These are phyloP conservation scores for Pseudoips prasinana DNA, from an alignment of 2,888 invertebrate genomes.

Conservation along the genomic window DNA sequence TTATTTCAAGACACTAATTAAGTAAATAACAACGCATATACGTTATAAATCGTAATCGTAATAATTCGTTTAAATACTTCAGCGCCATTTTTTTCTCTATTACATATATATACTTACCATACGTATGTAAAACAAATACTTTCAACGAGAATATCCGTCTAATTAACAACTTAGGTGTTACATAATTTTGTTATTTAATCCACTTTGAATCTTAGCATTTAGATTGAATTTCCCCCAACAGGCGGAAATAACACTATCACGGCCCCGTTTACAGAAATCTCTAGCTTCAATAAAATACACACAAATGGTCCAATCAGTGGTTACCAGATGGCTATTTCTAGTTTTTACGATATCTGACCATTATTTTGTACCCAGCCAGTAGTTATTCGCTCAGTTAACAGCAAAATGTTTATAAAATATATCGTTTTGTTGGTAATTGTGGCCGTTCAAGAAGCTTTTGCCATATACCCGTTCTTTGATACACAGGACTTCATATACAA, in stretches of 20 bases:
- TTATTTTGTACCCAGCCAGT: conserved; percentile 38
- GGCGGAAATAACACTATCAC: not conserved
- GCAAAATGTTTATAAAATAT: conserved; percentile 58
- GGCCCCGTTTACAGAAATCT: conserved; percentile 5
- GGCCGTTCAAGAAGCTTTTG: conserved; percentile 26
- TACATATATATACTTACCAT: too few relatives aligned
- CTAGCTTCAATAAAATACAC: conserved; percentile 24
- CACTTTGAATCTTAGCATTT: too few relatives aligned
- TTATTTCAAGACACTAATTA: too few relatives aligned
- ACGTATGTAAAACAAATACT: too few relatives aligned
- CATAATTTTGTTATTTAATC: too few relatives aligned
- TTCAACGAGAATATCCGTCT: too few relatives aligned
- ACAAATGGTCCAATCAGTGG: conserved; percentile 58
- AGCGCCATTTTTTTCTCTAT: too few relatives aligned
- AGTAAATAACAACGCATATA: too few relatives aligned
- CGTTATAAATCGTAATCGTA: too few relatives aligned
- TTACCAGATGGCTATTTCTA: conserved; percentile 45
- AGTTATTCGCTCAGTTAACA: conserved; percentile 42
- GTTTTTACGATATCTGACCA: conserved; percentile 42
- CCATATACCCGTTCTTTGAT: conserved; percentile 74
- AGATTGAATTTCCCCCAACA: too few relatives aligned
- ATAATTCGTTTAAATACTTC: too few relatives aligned
- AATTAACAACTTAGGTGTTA: too few relatives aligned
- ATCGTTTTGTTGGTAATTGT: conserved; percentile 46
- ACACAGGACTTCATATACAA: conserved; percentile 77